Base-by-base conservation (phyloP, 2,113 vertebrate species). In the Pyrgilauda ruficollis region DNA sequence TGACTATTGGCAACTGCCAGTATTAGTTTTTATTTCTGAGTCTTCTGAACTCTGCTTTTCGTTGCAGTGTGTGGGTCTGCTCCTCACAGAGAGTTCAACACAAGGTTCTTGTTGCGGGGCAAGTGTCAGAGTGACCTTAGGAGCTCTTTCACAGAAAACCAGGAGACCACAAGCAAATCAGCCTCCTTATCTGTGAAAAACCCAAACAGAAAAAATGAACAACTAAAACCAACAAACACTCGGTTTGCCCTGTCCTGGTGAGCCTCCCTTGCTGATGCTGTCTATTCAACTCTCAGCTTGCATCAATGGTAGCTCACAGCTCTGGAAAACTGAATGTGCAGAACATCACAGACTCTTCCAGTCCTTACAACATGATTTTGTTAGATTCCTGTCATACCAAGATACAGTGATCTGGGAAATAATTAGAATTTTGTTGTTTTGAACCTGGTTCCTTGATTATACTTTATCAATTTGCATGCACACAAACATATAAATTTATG, bases 171-270 rank as follows among this genome's bases (percentile, higher is more conserved):
- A 73, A 63, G 33, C 21, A 69, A 73, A 72, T 58, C 15, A 58
- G 4, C 27, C 15, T 77, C 53, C 19, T 52, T 46, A 3, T 8
- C 33, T 53, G 14, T n/a, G 64, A 59, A 72, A 80, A 87, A 8
- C 4, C 20, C 28, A 31, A 68, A 47, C 14, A 47, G 26, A 33
- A 3, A n/a, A 44, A 28, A 35, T 9, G 24, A 67, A 23, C 43
- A 30, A 27, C 10, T 5, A 21, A 44, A 15, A 1, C 1, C 35
- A n/a, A 8, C 11, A 21, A 72, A 3, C 13, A 6, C 7, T 49
- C 41, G 0, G 0, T 33, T 62, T 44, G 62, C 27, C 41, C 69
- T 58, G 9, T n/a, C 27, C 24, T 62, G 37, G 10, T 50, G 64
- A 68, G 13, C 50, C n/a, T 70, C 19, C 41, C 9, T 58, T 69